phyloP scores from a whole-genome alignment of 2,888 invertebrate genomes.

The Drosophila buzzatii region DNA sequence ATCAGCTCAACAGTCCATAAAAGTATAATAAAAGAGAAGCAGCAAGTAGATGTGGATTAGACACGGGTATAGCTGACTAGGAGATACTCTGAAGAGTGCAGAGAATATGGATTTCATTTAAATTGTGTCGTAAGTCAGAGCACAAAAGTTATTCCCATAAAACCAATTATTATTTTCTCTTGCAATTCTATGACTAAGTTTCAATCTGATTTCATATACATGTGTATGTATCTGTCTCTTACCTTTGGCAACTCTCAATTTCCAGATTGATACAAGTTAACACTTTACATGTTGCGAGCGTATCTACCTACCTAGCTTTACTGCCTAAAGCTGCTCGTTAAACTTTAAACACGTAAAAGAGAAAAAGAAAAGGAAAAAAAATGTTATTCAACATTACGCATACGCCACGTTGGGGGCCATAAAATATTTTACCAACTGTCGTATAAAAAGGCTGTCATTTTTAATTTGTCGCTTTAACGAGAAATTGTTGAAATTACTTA shows the following conservation, averaged over 20 bases:
- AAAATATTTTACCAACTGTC: constrained; percentile 50
- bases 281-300: not conserved
- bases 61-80: not conserved
- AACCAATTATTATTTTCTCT: too few relatives aligned
- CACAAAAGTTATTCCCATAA: not conserved
- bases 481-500: constrained; percentile 53
- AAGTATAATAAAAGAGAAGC: constrained; percentile 41
- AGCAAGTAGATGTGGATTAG: not conserved
- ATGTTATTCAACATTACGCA: constrained; percentile 39
- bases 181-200: not conserved
- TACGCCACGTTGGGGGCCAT: constrained; percentile 46
- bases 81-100: not conserved
- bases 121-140: not conserved
- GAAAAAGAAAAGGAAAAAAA: constrained; percentile 3
- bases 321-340: constrained; percentile 8
- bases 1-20: constrained; percentile 61
- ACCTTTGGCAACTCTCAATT: not conserved
- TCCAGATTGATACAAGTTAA: not conserved
- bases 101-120: not conserved
- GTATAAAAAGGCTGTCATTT: constrained; percentile 53
- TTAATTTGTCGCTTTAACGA: constrained; percentile 52
- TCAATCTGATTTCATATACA: not conserved
- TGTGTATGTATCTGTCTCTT: not conserved
- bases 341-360: constrained; percentile 12
- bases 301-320: not conserved